These are phyloP conservation scores for Pocillopora verrucosa DNA, from an alignment of 64 coral and sea anemone species.

Conservation along the genomic window DNA sequence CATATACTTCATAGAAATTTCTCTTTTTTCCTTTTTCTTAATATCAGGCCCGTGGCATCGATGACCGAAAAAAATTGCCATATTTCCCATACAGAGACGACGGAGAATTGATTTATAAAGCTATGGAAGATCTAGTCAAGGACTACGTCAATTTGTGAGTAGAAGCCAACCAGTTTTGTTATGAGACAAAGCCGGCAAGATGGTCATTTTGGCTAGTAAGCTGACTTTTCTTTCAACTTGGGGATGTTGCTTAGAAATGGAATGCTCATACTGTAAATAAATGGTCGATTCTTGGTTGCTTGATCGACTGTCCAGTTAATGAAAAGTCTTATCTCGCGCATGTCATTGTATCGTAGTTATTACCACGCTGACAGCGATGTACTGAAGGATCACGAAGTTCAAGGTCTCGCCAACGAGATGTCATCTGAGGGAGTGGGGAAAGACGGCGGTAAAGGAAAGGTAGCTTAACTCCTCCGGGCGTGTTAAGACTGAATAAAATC, in stretches of 20 bases:
- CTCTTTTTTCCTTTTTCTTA: not conserved
- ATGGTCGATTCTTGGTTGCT: not conserved
- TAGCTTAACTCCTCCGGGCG: not conserved
- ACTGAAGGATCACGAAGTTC: conserved; percentile 56
- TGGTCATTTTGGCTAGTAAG: too few relatives aligned
- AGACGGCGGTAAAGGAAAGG: conserved; percentile 60
- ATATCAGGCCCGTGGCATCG: conserved; percentile 60
- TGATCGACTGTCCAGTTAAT: not conserved
- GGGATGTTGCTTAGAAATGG: too few relatives aligned
- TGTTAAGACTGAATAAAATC: too few relatives aligned
- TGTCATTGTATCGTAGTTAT: conserved; percentile 26
- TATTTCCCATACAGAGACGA: conserved; percentile 94
- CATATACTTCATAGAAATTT: not conserved
- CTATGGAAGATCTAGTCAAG: conserved; percentile 54
- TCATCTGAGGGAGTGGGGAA: conserved; percentile 51
- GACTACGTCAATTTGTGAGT: conserved; percentile 79
- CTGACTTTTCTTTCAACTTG: too few relatives aligned
- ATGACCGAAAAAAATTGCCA: conserved; percentile 63
- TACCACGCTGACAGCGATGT: conserved; percentile 57
- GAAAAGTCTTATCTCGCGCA: not conserved
- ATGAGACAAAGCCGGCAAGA: too few relatives aligned
- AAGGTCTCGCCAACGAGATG: conserved; percentile 70
- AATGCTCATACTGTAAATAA: too few relatives aligned
- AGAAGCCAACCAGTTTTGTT: not conserved
- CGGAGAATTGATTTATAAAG: conserved; percentile 67